Percentiles rank a stretch among this genome's conserved stretches.
These are phyloP conservation scores for Nipponacmea schrenckii DNA, from an alignment of 2,888 invertebrate species.

Conservation along the genomic window DNA sequence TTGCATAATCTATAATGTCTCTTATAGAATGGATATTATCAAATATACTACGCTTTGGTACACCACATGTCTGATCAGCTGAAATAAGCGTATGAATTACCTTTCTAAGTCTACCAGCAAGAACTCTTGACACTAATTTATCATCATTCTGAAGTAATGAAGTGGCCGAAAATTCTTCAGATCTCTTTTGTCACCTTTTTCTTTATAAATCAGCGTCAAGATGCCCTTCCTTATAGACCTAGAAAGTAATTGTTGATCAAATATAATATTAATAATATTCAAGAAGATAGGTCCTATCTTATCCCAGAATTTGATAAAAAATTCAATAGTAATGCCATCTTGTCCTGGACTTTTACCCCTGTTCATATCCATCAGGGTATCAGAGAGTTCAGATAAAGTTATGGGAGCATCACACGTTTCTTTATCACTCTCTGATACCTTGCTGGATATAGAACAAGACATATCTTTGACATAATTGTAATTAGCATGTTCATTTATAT, in stretches of 20 bases:
- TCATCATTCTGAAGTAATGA: conserved; percentile 37
- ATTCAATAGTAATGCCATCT: conserved; percentile 5
- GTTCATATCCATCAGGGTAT: too few relatives aligned
- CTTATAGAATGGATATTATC: conserved; percentile 37
- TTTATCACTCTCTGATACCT: too few relatives aligned
- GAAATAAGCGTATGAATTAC: conserved; percentile 31
- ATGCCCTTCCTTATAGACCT: conserved; percentile 17
- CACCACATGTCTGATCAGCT: conserved; percentile 37
- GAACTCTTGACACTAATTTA: conserved; percentile 37
- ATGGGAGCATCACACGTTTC: too few relatives aligned
- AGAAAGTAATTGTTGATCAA: conserved; percentile 21
- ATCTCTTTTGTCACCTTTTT: conserved; percentile 21
- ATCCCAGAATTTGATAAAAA: conserved; percentile 6
- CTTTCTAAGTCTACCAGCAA: conserved; percentile 28
- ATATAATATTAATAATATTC: conserved; percentile 20
- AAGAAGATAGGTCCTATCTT: conserved; percentile 18
- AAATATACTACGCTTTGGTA: conserved; percentile 35
- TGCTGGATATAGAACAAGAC: too few relatives aligned
- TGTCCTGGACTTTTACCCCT: conserved; percentile 15
- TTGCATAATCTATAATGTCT: conserved; percentile 34
- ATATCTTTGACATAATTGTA: too few relatives aligned
- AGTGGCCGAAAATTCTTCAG: conserved; percentile 39
- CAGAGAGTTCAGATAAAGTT: too few relatives aligned
- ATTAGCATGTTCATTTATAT: neutral
- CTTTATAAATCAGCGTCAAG: conserved; percentile 36